These are phyloP conservation scores for Maniola hyperantus DNA, from an alignment of 2,888 invertebrate genomes.

Conservation along the genomic window DNA sequence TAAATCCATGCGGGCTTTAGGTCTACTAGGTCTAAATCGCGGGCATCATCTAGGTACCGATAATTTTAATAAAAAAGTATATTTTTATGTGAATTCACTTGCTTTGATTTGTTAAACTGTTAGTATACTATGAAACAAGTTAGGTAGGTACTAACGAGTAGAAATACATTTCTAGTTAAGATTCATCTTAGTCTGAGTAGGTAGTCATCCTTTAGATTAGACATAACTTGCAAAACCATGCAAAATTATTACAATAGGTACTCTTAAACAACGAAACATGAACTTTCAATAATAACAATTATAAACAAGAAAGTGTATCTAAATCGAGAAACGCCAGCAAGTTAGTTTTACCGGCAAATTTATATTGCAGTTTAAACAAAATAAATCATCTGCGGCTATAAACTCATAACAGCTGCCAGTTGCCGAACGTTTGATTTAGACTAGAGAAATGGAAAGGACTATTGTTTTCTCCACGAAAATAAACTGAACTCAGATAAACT, in stretches of 20 bases:
- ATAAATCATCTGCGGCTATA: conserved; percentile 31
- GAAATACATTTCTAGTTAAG: too few species aligned
- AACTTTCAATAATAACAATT: conserved; percentile 2
- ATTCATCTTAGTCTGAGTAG: too few species aligned
- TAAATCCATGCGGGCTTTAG: too few species aligned
- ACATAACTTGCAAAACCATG: too few species aligned
- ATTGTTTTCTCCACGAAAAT: conserved; percentile 57
- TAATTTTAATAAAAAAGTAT: too few species aligned
- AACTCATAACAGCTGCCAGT: conserved; percentile 26
- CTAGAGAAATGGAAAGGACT: conserved; percentile 64
- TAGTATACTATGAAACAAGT: too few species aligned
- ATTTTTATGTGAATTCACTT: too few species aligned
- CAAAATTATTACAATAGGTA: neutral
- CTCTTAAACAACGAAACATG: neutral
- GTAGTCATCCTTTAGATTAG: too few species aligned
- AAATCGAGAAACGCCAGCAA: conserved; percentile 18
- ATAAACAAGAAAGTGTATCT: conserved; percentile 18
- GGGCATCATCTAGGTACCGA: too few species aligned
- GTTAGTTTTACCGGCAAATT: conserved; percentile 17
- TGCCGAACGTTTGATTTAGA: conserved; percentile 55
- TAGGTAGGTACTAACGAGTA: too few species aligned
- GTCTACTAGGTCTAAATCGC: too few species aligned
- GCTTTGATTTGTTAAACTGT: too few species aligned
- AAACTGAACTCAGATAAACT: conserved; percentile 42
- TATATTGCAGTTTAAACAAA: conserved; percentile 22